phyloP scores from a whole-genome alignment of 2,113 vertebrate species.

The Pseudolaguvia tuberculata region DNA sequence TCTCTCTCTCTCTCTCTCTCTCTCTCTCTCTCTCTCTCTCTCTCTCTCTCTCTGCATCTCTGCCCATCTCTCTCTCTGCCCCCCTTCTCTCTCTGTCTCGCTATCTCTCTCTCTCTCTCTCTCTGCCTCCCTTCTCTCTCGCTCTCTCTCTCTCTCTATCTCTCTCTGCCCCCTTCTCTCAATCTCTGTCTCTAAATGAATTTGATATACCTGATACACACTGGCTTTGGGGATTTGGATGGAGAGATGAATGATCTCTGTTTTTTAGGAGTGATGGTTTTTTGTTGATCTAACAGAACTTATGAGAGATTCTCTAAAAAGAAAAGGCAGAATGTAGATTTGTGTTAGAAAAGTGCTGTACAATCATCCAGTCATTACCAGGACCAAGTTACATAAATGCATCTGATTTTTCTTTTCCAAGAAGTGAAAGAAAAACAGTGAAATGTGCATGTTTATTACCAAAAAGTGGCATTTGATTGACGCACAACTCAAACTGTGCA shows the following conservation, averaged over 20 bases:
- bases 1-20: not conserved
- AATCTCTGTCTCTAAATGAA: no score
- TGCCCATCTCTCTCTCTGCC: not conserved
- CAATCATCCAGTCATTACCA: conserved; percentile 14
- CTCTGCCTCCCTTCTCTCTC: not conserved
- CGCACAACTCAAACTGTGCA: not conserved
- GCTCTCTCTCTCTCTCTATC: not conserved
- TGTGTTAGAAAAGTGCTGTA: not conserved
- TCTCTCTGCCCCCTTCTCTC: no score
- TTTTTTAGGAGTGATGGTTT: not conserved
- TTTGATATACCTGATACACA: not conserved
- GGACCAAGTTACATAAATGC: conserved; percentile 13
- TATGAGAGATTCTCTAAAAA: conserved; percentile 15
- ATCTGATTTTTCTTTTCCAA: conserved; percentile 15
- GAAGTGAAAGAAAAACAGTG: conserved; percentile 21
- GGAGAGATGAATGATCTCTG: not conserved
- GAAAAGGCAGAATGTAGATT: not conserved
- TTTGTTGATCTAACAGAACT: not conserved
- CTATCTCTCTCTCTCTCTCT: not conserved
- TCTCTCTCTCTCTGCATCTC: not conserved
- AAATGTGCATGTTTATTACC: conserved; percentile 25
- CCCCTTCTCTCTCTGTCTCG: not conserved
- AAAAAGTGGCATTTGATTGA: conserved; percentile 16
- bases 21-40: not conserved
- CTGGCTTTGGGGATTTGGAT: no score